Conservation (phyloP, 2,888 invertebrate species). For the Chesias legatella region DNA sequence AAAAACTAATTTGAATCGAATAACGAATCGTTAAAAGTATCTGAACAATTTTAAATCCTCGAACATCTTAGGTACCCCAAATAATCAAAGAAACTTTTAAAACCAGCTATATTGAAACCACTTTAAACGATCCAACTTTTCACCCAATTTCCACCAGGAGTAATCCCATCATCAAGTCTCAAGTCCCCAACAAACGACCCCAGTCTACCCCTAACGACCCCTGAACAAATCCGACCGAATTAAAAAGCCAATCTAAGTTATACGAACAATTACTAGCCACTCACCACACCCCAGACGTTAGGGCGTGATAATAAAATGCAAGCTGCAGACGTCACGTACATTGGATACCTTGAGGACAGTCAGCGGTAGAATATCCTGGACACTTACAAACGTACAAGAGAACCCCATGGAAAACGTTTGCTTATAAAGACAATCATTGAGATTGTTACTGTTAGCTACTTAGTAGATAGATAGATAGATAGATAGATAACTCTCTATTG, state of each 20-base stretch:
- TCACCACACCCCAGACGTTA: conserved; percentile 63
- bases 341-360: conserved; percentile 18
- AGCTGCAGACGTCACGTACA: conserved; percentile 31
- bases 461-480: too few relatives aligned
- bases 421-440: too few relatives aligned
- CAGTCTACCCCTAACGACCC: conserved; percentile 19
- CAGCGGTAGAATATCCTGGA: conserved; percentile 3
- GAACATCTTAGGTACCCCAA: too few relatives aligned
- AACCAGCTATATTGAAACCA: background rate
- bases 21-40: too few relatives aligned
- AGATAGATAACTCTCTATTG: too few relatives aligned
- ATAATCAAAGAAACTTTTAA: too few relatives aligned
- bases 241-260: conserved; percentile 79
- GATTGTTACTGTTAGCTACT: too few relatives aligned
- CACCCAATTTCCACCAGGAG: conserved; percentile 8
- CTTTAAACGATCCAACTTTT: conserved; percentile 2
- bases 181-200: conserved; percentile 9
- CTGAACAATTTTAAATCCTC: too few relatives aligned
- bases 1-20: too few relatives aligned
- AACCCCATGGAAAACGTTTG: too few relatives aligned
- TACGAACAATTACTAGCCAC: conserved; percentile 75
- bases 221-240: conserved; percentile 42
- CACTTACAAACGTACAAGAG: conserved; percentile 1
- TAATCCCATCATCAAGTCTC: conserved; percentile 11
- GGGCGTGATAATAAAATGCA: conserved; percentile 53